Evolutionary conservation across 2,113 vertebrate genomes (phyloP), one percentile per base, ranked within the genome.

Genomic region (Aldabrachelys gigantea): DNA sequence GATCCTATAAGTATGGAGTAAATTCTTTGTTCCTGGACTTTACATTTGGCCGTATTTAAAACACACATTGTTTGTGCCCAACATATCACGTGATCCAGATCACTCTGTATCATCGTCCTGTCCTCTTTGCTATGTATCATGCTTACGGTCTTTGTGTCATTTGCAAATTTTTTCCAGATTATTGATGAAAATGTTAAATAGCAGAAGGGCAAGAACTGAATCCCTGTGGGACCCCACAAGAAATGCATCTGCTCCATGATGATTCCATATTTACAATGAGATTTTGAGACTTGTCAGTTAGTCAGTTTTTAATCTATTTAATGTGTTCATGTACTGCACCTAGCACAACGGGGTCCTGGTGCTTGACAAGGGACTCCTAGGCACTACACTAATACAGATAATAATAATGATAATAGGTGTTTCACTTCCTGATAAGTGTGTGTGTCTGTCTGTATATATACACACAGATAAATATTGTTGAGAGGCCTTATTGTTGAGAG

Each of bases 371-470:
- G n/a, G 65, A 38, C 17, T 72, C n/a, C 65, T 72, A 38, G 35
- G 19, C 4, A n/a, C 19, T 22, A 5, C 8, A 72, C 9, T 72
- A 72, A 72, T 38, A 38, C 65, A 72, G 38, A 72, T 38, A 38
- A 38, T n/a, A 19, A 21, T 69, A 31, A 69, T 69, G 84, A 92
- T 90, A 92, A 0, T 94, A 92, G 76, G 80, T 84, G 41, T 84
- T 84, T 65, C 8, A 14, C 31, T 44, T 84, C n/a, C 24, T 41
- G 27, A 14, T 17, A 44, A 24, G 10, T 16, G 52, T 53, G 52
- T 22, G 53, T 22, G 52, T 50, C n/a, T 72, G 44, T 49, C 24
- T 13, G 8, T 52, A 57, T 38, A 8, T 21, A 27, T 44, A 10
- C 35, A 14, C 56, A 38, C 50, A 35, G 29, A 24, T 4, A 35